phyloP scores from a whole-genome alignment of 2,113 vertebrate species.

The Capricornis sumatraensis region DNA sequence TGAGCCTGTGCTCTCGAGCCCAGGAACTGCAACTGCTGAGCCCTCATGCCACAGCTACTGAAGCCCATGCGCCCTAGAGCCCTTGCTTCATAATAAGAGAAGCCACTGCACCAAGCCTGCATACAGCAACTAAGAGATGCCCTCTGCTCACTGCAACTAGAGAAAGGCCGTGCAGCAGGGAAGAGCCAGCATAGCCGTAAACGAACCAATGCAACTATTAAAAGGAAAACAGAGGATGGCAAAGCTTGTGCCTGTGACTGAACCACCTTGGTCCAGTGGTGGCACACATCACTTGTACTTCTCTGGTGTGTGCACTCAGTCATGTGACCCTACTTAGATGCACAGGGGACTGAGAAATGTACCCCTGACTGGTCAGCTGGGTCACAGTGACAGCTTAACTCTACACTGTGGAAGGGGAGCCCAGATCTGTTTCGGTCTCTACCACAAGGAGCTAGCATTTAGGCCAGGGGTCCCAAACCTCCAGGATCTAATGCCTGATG shows the following conservation, averaged over 20 bases:
- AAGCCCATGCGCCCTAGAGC: neutral
- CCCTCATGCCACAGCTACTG: neutral
- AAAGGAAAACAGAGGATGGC: neutral
- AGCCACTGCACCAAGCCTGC: neutral
- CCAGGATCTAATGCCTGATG: neutral
- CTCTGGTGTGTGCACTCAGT: neutral
- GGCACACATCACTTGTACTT: neutral
- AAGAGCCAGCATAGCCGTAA: neutral
- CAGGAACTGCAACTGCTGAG: neutral
- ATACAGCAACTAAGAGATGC: neutral
- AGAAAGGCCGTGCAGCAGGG: neutral
- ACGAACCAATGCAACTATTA: neutral
- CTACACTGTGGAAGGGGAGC: neutral
- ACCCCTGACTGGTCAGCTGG: neutral
- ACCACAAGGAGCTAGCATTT: neutral
- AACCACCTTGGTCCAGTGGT: neutral
- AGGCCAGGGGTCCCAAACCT: neutral
- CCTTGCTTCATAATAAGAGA: neutral
- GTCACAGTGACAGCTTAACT: neutral
- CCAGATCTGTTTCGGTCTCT: neutral
- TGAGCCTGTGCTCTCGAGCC: neutral
- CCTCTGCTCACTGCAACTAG: neutral
- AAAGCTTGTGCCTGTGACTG: neutral
- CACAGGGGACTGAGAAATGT: neutral
- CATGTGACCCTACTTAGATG: neutral